Evolutionary conservation across 2,113 vertebrate genomes (phyloP), one percentile per base, ranked within the genome.

Genomic region (Oophaga pumilio): DNA sequence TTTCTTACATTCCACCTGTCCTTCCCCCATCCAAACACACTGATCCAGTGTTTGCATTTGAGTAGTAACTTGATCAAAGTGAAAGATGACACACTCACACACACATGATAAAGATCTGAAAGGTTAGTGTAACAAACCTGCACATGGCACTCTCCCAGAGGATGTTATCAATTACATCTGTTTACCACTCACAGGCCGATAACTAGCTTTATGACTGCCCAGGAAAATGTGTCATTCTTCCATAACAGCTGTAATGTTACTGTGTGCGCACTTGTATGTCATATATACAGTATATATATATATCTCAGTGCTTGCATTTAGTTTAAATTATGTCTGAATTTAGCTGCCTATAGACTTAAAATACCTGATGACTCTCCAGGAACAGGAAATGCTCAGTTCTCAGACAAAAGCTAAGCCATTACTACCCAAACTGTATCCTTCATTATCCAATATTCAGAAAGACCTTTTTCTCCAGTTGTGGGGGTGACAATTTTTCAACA

Each of bases 31-130:
- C n/a, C 28, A 74, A 87, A 76, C 52, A 62, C 33, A 18, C 79
- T 62, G 68, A 87, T 82, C 56, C 86, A 53, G 12, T 82, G 59
- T 87, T 87, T 87, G 86, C 64, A 74, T 74, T 82, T 81, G 57
- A 5, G 56, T 76, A 73, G 79, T 87, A 87, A 82, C 12, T 17
- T 74, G 86, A 87, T 87, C 79, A 87, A 82, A 87, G 79, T 64
- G 85, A 87, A 82, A 82, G 66, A 26, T 50, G 28, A 87, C 68
- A 82, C 77, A 62, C 77, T 82, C 64, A 74, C 68, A 57, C 73
- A 24, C 33, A 80, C 33, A 43, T 62, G 52, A 82, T 82, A 87
- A 24, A 74, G 79, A 87, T 82, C 78, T 76, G 57, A 80, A 9
- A 26, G 68, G 56, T 87, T 74, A 76, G 68, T 64, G 79, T 28